Evolutionary conservation across 2,797 vertebrate species (phyloP).

Genomic region (Sus cebifrons): DNA sequence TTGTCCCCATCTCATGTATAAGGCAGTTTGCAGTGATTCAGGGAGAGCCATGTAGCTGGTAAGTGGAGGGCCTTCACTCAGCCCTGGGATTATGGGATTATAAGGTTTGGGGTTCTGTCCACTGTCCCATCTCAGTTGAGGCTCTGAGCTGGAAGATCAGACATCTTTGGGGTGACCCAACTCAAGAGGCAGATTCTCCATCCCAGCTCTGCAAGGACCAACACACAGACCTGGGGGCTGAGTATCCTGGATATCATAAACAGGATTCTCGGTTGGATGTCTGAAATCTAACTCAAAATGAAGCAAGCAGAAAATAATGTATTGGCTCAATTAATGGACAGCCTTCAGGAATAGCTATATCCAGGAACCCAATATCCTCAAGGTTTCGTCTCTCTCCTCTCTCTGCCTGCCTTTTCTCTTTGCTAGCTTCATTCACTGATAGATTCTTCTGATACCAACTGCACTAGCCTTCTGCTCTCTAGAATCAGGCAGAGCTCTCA

Average conservation of each 20-base stretch:
- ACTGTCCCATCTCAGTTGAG: not conserved
- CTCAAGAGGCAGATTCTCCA: not conserved
- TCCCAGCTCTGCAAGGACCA: not conserved
- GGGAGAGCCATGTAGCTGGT: not conserved
- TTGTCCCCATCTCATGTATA: not conserved
- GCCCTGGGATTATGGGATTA: not conserved
- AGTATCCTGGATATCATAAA: not conserved
- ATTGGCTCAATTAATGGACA: not conserved
- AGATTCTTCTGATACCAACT: not conserved
- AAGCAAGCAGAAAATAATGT: not conserved
- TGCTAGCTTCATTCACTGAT: not conserved
- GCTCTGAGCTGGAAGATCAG: conserved; percentile 5
- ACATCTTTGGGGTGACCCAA: not conserved
- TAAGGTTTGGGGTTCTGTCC: not conserved
- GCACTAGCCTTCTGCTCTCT: not conserved
- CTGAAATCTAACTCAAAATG: not conserved
- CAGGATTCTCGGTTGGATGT: not conserved
- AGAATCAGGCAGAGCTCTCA: not conserved
- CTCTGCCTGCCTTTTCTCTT: not conserved
- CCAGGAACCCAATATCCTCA: not conserved
- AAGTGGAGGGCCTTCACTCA: not conserved
- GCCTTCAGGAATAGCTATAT: conserved; percentile 5
- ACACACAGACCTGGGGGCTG: not conserved
- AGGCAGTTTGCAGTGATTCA: not conserved
- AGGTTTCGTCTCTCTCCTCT: not conserved